These are phyloP conservation scores for Oreortyx pictus DNA, from an alignment of 2,797 vertebrate species.

Conservation along the genomic window DNA sequence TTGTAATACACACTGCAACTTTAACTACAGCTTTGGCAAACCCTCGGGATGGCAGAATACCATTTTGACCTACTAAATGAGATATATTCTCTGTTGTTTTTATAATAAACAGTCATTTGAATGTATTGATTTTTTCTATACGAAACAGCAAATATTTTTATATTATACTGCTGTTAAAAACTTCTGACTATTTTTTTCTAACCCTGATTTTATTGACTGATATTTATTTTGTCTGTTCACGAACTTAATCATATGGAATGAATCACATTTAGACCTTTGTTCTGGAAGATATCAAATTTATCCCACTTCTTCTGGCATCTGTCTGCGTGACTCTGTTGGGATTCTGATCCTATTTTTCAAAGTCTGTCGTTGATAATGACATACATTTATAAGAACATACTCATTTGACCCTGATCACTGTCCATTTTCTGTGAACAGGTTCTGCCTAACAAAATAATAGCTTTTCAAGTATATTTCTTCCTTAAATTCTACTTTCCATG, in stretches of 20 bases:
- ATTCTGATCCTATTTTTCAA: not conserved
- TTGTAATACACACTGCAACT: not conserved
- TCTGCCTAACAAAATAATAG: not conserved
- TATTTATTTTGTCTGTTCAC: not conserved
- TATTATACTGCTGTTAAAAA: not conserved
- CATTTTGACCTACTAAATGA: not conserved
- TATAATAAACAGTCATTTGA: not conserved
- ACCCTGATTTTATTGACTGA: not conserved
- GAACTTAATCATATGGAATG: not conserved
- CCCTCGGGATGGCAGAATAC: not conserved
- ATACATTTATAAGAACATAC: not conserved
- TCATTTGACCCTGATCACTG: not conserved
- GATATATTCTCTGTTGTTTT: not conserved
- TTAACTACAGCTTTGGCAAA: not conserved
- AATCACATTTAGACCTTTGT: not conserved
- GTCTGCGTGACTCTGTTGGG: not conserved
- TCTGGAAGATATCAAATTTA: not conserved
- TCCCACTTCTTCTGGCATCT: not conserved
- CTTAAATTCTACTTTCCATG: not conserved
- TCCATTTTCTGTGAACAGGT: not conserved
- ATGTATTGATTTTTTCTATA: not conserved
- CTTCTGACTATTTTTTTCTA: not conserved
- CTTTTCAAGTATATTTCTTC: not conserved
- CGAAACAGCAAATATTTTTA: not conserved
- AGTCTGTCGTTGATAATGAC: not conserved